Evolutionary conservation across 1,140 invertebrate genomes (phyloP).

Genomic region (Ridgeia piscesae): DNA sequence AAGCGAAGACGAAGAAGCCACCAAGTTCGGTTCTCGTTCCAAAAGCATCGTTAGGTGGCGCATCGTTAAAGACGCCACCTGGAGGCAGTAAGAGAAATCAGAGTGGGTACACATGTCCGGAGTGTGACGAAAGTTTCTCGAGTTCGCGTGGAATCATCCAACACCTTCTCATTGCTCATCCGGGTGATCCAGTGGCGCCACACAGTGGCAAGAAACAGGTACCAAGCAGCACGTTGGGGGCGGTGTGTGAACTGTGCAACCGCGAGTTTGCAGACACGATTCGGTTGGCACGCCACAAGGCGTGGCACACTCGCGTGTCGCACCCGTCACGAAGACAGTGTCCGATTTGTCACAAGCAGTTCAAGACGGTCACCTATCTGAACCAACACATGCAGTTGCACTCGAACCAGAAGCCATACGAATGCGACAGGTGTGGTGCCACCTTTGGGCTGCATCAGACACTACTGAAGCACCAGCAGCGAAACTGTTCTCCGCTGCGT

Average conservation of each 20-base stretch:
- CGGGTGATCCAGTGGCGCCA: not conserved
- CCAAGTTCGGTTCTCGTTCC: not conserved
- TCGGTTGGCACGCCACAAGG: not conserved
- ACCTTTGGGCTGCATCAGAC: slow-evolving; percentile 76
- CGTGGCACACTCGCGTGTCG: not conserved
- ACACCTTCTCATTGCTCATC: not conserved
- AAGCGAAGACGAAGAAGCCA: not conserved
- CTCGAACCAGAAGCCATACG: slow-evolving; percentile 88
- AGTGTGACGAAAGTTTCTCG: not conserved
- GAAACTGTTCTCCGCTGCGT: not conserved
- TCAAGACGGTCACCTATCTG: slow-evolving; percentile 76
- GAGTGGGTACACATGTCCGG: not conserved
- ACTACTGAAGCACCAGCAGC: not conserved
- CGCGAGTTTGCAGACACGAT: not conserved
- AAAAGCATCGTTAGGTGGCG: not conserved
- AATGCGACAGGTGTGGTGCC: slow-evolving; percentile 95
- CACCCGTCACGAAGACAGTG: slow-evolving; percentile 8
- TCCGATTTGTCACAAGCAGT: slow-evolving; percentile 60
- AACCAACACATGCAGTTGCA: slow-evolving; percentile 58
- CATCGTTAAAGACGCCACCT: not conserved
- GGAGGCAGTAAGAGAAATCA: not conserved
- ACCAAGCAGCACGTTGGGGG: not conserved
- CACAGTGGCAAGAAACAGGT: not conserved
- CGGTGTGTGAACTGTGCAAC: not conserved
- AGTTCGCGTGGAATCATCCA: not conserved